Percentiles rank a stretch among this genome's conserved stretches.
These are phyloP conservation scores for Nannoperca australis DNA, from an alignment of 2,797 vertebrate genomes.

Conservation along the genomic window DNA sequence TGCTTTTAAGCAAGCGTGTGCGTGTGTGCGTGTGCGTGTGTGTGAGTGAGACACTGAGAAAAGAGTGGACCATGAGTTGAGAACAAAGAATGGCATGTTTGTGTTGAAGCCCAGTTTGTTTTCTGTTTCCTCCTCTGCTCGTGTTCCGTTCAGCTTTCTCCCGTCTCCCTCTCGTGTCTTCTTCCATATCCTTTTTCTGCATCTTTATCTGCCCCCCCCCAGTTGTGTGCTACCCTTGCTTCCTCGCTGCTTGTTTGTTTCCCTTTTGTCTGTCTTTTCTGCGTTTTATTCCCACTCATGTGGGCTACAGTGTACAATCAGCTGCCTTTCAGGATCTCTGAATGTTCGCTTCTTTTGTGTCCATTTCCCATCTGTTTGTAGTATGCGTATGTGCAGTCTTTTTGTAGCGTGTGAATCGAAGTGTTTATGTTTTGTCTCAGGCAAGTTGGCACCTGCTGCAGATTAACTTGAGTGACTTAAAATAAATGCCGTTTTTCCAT, in stretches of 20 bases:
- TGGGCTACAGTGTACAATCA: neutral
- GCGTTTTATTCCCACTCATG: neutral
- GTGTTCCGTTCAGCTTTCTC: constrained; percentile 16
- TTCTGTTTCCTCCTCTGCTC: constrained; percentile 40
- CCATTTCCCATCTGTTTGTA: neutral
- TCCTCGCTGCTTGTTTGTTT: neutral
- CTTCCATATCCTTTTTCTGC: constrained; percentile 5
- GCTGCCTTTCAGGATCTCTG: neutral
- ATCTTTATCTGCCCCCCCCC: neutral
- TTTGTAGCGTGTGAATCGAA: constrained; percentile 1
- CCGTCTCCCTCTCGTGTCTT: neutral
- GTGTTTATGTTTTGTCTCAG: constrained; percentile 42
- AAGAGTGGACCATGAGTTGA: constrained; percentile 58
- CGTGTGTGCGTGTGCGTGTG: neutral
- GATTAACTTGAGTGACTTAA: neutral
- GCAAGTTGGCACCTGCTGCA: constrained; percentile 38
- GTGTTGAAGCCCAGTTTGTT: constrained; percentile 56
- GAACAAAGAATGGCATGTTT: constrained; percentile 72
- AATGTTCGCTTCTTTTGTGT: neutral
- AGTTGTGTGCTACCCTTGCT: neutral
- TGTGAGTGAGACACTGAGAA: constrained; percentile 24
- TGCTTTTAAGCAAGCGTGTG: constrained; percentile 7
- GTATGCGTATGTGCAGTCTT: neutral
- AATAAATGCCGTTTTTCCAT: neutral
- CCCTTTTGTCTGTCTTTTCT: neutral